These are phyloP conservation scores for Holotrichia oblita DNA, from an alignment of 1,140 invertebrate genomes.

Conservation along the genomic window DNA sequence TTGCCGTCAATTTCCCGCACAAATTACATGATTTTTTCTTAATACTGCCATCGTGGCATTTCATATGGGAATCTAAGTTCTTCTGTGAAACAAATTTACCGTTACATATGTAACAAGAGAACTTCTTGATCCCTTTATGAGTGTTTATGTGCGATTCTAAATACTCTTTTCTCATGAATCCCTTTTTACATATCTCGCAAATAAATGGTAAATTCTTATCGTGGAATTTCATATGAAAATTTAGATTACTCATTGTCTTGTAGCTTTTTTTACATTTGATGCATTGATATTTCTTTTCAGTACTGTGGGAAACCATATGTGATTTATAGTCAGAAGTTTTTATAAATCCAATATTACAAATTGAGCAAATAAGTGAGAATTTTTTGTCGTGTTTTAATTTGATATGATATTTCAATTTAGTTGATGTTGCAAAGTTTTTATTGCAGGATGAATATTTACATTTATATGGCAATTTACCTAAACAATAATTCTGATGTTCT, in stretches of 20 bases:
- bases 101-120: constrained; percentile 52
- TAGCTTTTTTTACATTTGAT: constrained; percentile 56
- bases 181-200: constrained; percentile 56
- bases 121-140: constrained; percentile 57
- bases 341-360: constrained; percentile 58
- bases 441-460: constrained; percentile 53
- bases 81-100: constrained; percentile 57
- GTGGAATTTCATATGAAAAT: constrained; percentile 59
- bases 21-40: constrained; percentile 55
- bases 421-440: constrained; percentile 56
- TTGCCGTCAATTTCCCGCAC: constrained; percentile 54
- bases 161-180: constrained; percentile 58
- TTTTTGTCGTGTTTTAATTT: constrained; percentile 58
- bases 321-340: constrained; percentile 57
- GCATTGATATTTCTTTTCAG: constrained; percentile 57
- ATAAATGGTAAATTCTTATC: constrained; percentile 51
- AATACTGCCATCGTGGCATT: constrained; percentile 53
- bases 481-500: constrained; percentile 57
- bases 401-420: constrained; percentile 56
- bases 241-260: constrained; percentile 58
- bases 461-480: constrained; percentile 52
- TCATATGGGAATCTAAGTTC: constrained; percentile 57
- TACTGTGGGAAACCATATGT: constrained; percentile 55
- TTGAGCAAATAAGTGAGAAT: constrained; percentile 56
- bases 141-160: constrained; percentile 56